These are phyloP conservation scores for Caracal caracal DNA, from an alignment of 2,113 vertebrate species.

Conservation along the genomic window DNA sequence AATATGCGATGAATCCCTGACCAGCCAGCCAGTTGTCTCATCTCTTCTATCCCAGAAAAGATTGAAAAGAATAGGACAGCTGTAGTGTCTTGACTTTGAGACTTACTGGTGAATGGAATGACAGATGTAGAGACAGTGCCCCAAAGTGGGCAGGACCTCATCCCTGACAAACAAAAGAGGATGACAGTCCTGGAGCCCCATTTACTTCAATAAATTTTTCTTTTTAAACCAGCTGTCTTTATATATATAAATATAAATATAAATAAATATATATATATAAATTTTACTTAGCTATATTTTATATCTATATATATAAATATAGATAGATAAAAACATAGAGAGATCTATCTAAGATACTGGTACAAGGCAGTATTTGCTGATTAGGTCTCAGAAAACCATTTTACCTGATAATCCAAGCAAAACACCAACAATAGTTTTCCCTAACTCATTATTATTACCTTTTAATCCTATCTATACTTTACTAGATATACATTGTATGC, in stretches of 20 bases:
- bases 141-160: slow-evolving; percentile 84
- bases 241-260: too few relatives aligned
- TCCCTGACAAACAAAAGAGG: slow-evolving; percentile 87
- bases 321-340: too few relatives aligned
- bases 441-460: background rate
- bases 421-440: background rate
- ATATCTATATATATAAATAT: too few relatives aligned
- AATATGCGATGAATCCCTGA: slow-evolving; percentile 78
- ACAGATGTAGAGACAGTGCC: slow-evolving; percentile 89
- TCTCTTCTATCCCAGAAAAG: slow-evolving; percentile 81
- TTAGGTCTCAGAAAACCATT: slow-evolving; percentile 46
- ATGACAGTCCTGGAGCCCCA: slow-evolving; percentile 84
- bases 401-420: slow-evolving; percentile 37
- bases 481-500: background rate
- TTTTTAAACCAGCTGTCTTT: slow-evolving; percentile 85
- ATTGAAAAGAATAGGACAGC: slow-evolving; percentile 87
- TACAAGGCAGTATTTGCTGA: slow-evolving; percentile 73
- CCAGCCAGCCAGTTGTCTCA: slow-evolving; percentile 79
- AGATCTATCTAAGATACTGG: slow-evolving; percentile 60
- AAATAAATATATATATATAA: too few relatives aligned
- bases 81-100: slow-evolving; percentile 87
- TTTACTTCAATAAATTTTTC: slow-evolving; percentile 82
- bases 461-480: background rate
- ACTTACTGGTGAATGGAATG: slow-evolving; percentile 86
- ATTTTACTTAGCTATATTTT: too few relatives aligned